Conservation (phyloP, 2,797 vertebrate species). For the Trachops cirrhosus region DNA sequence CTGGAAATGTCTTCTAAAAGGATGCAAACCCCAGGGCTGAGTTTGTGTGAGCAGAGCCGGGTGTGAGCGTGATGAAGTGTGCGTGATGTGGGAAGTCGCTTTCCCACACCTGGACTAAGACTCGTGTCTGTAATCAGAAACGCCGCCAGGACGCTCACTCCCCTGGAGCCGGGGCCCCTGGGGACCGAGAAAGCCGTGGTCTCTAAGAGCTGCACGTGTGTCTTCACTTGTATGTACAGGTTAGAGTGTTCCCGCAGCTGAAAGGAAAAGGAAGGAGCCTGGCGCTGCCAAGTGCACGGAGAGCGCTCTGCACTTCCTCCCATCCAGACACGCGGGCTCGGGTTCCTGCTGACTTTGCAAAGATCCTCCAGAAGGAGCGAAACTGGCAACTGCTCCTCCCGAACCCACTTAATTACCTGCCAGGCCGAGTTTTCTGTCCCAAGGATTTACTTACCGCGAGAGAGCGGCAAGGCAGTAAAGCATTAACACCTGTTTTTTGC, state of each 20-base stretch:
- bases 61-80: neutral
- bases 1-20: constrained; percentile 35
- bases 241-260: neutral
- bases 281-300: neutral
- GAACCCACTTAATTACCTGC: neutral
- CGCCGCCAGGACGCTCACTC: neutral
- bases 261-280: neutral
- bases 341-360: neutral
- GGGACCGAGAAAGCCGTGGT: neutral
- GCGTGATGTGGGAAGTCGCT: neutral
- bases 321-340: neutral
- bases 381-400: neutral
- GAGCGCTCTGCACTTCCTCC: neutral
- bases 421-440: neutral
- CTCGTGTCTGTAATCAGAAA: neutral
- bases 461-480: neutral
- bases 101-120: neutral
- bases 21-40: neutral
- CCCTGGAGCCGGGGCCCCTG: neutral
- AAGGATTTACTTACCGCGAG: neutral
- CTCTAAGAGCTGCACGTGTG: neutral
- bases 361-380: neutral
- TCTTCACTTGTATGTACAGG: neutral
- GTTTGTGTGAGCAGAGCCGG: neutral
- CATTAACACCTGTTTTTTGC: neutral